Evolutionary conservation across 2,113 vertebrate species (phyloP).

Genomic region (Pao palembangensis): DNA sequence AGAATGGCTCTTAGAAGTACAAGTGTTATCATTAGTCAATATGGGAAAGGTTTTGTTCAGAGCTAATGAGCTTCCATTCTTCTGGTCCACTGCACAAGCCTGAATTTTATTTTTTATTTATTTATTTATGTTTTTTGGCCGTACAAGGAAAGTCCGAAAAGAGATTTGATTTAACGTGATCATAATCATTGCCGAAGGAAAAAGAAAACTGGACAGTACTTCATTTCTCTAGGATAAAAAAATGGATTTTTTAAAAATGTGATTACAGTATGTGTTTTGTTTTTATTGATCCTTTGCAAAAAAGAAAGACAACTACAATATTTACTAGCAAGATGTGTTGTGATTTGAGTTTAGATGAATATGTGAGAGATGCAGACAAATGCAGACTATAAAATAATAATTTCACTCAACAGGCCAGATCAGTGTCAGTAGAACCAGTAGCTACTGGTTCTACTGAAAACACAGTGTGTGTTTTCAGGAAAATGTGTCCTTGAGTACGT

Average conservation of each 20-base stretch:
- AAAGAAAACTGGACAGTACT: neutral
- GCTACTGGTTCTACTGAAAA: too few relatives aligned
- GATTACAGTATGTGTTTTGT: too few relatives aligned
- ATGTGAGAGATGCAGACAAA: neutral
- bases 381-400: neutral
- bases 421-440: neutral
- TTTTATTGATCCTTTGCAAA: too few relatives aligned
- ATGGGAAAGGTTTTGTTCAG: constrained; percentile 47
- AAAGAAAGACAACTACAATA: too few relatives aligned
- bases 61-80: constrained; percentile 47
- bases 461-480: constrained; percentile 8
- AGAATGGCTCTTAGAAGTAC: constrained; percentile 49
- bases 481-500: constrained; percentile 17
- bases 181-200: too few relatives aligned
- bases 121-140: too few relatives aligned
- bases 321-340: neutral
- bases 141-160: neutral
- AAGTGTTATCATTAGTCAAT: constrained; percentile 61
- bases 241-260: too few relatives aligned
- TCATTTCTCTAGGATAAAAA: too few relatives aligned
- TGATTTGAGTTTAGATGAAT: constrained; percentile 10
- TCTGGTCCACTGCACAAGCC: constrained; percentile 19
- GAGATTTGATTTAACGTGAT: too few relatives aligned
- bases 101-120: too few relatives aligned
- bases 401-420: neutral